A percentile compares a stretch with the other conserved stretches of the same genome.
Evolutionary conservation across 2,113 vertebrate genomes (phyloP).

Genomic region (Elephas maximus): DNA sequence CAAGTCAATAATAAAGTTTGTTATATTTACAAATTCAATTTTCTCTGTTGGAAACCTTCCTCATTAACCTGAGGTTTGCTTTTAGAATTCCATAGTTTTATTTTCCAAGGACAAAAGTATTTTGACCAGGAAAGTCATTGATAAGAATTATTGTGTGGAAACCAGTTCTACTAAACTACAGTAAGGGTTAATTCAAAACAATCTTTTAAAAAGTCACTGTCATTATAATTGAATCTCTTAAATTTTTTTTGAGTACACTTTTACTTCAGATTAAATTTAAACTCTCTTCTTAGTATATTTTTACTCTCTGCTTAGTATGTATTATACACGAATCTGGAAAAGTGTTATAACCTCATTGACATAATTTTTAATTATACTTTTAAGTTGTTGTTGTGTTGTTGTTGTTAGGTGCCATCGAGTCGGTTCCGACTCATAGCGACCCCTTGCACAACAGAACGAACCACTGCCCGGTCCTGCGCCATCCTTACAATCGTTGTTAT

Average conservation of each 20-base stretch:
- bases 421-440: too few relatives aligned
- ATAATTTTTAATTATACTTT: not conserved
- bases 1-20: not conserved
- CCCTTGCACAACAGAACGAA: too few relatives aligned
- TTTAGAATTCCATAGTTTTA: conserved; percentile 6
- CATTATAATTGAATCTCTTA: conserved; percentile 1
- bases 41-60: not conserved
- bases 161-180: not conserved
- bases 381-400: not conserved
- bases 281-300: not conserved
- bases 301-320: not conserved
- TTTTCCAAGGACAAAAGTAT: conserved; percentile 34
- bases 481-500: too few relatives aligned
- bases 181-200: conserved; percentile 6
- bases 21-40: not conserved
- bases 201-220: not conserved
- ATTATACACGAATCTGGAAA: not conserved
- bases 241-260: not conserved
- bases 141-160: not conserved
- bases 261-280: conserved; percentile 22
- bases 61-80: not conserved
- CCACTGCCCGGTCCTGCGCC: too few relatives aligned
- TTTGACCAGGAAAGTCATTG: not conserved
- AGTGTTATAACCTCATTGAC: not conserved
- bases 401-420: too few relatives aligned